Evolutionary conservation across 2,888 invertebrate species (phyloP).

Genomic region (Teleogryllus oceanicus): DNA sequence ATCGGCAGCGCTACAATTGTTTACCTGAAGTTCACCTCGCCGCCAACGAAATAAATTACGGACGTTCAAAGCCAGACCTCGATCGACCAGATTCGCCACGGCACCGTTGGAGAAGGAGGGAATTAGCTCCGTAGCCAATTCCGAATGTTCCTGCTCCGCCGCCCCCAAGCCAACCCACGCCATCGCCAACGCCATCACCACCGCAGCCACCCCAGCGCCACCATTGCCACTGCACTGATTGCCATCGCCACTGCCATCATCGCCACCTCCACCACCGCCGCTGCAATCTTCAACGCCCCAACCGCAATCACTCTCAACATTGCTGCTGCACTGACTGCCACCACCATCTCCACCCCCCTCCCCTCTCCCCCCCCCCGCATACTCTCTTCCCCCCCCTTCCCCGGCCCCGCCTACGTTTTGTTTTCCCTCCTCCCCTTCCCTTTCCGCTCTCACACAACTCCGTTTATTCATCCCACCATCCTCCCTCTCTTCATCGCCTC

Average conservation of each 20-base stretch:
- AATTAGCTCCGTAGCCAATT: conserved; percentile 10
- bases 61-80: conserved; percentile 18
- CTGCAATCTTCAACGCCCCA: not conserved
- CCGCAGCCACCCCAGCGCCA: no score
- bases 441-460: no score
- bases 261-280: not conserved
- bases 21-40: conserved; percentile 18
- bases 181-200: not conserved
- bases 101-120: not conserved
- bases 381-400: not conserved
- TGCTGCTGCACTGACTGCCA: no score
- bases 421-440: no score
- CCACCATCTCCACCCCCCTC: no score
- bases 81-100: not conserved
- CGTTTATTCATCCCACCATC: no score
- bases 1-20: conserved; percentile 8
- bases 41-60: not conserved
- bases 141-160: not conserved
- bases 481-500: no score
- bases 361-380: no score
- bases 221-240: no score
- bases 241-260: no score
- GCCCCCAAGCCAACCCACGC: not conserved
- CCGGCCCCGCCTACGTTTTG: no score
- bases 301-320: not conserved